Percentiles rank a stretch among this genome's conserved stretches.
Conservation (phyloP, 1,140 invertebrate species). For the Cephus cinctus region DNA sequence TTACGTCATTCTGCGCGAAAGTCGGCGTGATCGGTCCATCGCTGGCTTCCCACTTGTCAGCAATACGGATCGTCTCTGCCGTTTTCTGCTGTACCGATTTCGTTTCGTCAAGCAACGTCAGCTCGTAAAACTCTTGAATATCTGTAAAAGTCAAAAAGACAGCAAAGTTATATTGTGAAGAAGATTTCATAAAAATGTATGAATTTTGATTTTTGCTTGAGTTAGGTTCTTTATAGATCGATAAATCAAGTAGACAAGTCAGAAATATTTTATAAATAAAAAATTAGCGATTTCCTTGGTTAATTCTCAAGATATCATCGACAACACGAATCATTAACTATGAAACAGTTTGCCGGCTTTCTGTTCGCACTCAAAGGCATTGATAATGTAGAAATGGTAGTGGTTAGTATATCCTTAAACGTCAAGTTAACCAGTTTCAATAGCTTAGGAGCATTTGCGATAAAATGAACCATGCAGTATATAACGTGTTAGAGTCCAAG, state of each 20-base stretch:
- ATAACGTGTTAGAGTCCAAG: neutral
- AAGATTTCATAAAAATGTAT: too few species aligned
- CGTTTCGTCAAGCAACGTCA: slow-evolving; percentile 91
- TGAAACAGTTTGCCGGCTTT: neutral
- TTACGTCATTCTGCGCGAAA: slow-evolving; percentile 65
- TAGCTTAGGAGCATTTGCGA: neutral
- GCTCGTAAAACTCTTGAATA: slow-evolving; percentile 98
- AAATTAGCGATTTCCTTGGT: too few species aligned
- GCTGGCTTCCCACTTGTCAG: slow-evolving; percentile 89
- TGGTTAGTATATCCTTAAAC: too few species aligned
- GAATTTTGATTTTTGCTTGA: too few species aligned
- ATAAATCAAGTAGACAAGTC: too few species aligned
- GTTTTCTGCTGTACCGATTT: slow-evolving; percentile 95
- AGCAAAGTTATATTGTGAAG: too few species aligned
- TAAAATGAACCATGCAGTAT: neutral
- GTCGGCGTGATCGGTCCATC: slow-evolving; percentile 64
- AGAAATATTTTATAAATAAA: too few species aligned
- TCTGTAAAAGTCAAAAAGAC: slow-evolving; percentile 71
- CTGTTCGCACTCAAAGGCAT: neutral
- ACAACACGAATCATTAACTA: too few species aligned
- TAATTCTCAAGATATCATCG: too few species aligned
- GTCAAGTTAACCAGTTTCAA: too few species aligned
- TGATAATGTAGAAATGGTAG: too few species aligned
- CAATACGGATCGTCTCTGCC: slow-evolving; percentile 91
- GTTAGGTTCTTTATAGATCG: too few species aligned